phyloP scores from a whole-genome alignment of 23 tunicate species.

The Phallusia fumigata region DNA sequence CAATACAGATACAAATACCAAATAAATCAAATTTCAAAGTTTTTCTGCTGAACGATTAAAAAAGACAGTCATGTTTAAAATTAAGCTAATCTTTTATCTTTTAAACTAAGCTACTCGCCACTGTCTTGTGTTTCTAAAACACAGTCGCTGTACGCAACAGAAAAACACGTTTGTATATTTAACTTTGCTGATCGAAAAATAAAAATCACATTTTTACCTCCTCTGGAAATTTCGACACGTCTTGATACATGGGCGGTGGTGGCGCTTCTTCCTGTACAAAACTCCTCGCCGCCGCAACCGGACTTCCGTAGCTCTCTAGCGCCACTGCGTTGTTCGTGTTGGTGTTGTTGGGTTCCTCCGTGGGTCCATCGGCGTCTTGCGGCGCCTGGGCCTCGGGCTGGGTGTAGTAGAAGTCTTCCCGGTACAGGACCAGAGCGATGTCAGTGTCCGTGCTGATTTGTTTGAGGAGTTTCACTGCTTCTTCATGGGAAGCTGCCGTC shows the following conservation, averaged over 20 bases:
- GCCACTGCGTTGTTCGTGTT: slow-evolving; percentile 48
- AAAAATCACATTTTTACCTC: neutral
- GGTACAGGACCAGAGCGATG: slow-evolving; percentile 57
- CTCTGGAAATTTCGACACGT: slow-evolving; percentile 14
- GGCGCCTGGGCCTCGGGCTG: slow-evolving; percentile 52
- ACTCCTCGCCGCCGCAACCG: neutral
- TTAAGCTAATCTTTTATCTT: too few species aligned
- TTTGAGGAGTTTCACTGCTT: slow-evolving; percentile 71
- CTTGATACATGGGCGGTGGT: neutral
- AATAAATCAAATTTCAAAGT: too few species aligned
- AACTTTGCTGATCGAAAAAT: too few species aligned
- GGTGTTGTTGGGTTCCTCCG: slow-evolving; percentile 23
- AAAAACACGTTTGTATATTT: too few species aligned
- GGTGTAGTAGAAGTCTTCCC: slow-evolving; percentile 75
- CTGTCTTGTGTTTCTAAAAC: too few species aligned
- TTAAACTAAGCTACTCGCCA: too few species aligned
- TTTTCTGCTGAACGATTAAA: too few species aligned
- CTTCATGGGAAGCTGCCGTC: slow-evolving; percentile 68
- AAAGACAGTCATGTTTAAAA: too few species aligned
- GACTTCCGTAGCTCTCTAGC: neutral
- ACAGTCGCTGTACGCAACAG: too few species aligned
- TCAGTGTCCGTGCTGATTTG: slow-evolving; percentile 43
- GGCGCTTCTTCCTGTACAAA: slow-evolving; percentile 18
- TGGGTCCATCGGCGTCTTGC: neutral
- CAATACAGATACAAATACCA: too few species aligned